A percentile compares a stretch with the other conserved stretches of the same genome.
Conservation (phyloP, 2,113 vertebrate genomes). For the Notothenia coriiceps region DNA sequence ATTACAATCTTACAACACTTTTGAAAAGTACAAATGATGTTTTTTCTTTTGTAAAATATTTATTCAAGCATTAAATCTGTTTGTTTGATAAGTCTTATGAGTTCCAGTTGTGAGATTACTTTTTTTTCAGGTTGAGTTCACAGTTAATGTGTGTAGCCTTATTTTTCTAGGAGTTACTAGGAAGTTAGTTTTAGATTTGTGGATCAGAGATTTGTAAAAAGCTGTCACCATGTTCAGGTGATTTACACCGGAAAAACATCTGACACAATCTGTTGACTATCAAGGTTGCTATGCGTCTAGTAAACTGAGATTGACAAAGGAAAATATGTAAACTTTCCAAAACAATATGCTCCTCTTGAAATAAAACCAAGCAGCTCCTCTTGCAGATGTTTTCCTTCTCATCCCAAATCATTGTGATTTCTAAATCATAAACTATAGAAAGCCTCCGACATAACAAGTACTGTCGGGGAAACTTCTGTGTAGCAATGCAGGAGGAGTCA, state of each 20-base stretch:
- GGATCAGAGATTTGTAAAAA: background rate
- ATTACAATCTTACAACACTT: too few relatives aligned
- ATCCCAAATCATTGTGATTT: background rate
- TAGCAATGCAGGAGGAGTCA: too few relatives aligned
- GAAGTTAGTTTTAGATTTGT: background rate
- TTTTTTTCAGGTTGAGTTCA: too few relatives aligned
- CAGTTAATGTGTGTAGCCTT: too few relatives aligned
- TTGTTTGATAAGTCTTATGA: too few relatives aligned
- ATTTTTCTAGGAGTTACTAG: too few relatives aligned
- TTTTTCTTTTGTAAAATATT: background rate
- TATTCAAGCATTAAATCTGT: too few relatives aligned
- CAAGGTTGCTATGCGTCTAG: background rate
- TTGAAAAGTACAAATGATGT: background rate
- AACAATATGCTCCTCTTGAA: background rate
- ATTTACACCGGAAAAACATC: constrained; percentile 41
- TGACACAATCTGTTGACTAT: constrained; percentile 53
- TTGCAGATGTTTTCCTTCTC: background rate
- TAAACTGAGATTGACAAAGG: background rate
- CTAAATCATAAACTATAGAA: too few relatives aligned
- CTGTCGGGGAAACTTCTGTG: too few relatives aligned
- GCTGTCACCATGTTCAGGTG: background rate
- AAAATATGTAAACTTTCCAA: background rate
- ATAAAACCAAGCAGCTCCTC: background rate
- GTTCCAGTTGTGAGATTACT: too few relatives aligned
- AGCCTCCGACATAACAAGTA: background rate